Percentiles rank a stretch among this genome's conserved stretches.
Evolutionary conservation across 2,797 vertebrate genomes (phyloP).

Genomic region (Artibeus lituratus): DNA sequence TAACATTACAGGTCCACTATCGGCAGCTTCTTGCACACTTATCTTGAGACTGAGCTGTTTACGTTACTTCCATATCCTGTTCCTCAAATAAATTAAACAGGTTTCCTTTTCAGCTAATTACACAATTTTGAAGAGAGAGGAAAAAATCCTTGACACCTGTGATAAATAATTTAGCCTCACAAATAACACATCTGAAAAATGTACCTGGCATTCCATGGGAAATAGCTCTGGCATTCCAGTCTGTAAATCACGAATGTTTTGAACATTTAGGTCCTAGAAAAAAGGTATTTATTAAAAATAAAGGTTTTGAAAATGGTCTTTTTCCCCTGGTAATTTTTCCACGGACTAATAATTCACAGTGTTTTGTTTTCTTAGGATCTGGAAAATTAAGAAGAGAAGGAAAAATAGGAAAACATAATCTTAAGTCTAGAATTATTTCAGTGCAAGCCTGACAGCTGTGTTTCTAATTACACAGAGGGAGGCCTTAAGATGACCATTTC

Average conservation of each 20-base stretch:
- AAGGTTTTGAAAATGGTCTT: constrained; percentile 56
- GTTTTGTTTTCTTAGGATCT: constrained; percentile 60
- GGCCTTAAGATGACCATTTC: constrained; percentile 22
- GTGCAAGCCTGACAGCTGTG: constrained; percentile 42
- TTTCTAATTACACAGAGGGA: constrained; percentile 63
- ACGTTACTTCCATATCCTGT: background rate
- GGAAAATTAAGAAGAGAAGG: constrained; percentile 67
- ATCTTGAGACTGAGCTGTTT: background rate
- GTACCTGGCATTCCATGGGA: constrained; percentile 71
- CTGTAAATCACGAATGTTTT: constrained; percentile 73
- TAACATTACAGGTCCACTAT: background rate
- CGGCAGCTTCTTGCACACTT: background rate
- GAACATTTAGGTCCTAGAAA: constrained; percentile 50
- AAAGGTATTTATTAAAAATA: constrained; percentile 72
- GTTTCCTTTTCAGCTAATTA: constrained; percentile 58
- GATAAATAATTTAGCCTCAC: constrained; percentile 70
- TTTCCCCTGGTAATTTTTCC: constrained; percentile 66
- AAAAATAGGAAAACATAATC: constrained; percentile 61
- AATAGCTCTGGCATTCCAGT: constrained; percentile 70
- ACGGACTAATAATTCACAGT: constrained; percentile 51
- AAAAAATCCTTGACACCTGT: constrained; percentile 65
- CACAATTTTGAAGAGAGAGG: constrained; percentile 59
- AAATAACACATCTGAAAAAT: constrained; percentile 80
- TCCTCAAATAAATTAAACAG: constrained; percentile 57
- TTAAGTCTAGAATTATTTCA: constrained; percentile 42